Conservation (phyloP, 2,113 vertebrate genomes). For the Empidonax alnorum region DNA sequence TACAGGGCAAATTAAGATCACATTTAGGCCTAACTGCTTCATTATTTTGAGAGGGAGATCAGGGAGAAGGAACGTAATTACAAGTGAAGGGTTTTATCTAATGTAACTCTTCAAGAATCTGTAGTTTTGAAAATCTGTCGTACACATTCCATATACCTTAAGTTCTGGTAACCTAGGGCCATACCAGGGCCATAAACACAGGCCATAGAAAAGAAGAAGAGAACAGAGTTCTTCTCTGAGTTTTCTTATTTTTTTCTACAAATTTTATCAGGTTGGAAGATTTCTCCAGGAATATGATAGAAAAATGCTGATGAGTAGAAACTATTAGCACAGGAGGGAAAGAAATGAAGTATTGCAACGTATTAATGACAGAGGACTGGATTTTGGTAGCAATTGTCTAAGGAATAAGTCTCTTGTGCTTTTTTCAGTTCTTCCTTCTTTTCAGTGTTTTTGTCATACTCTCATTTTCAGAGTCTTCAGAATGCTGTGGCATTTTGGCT, state of each 20-base stretch:
- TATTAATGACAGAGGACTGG: neutral
- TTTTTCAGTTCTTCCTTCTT: neutral
- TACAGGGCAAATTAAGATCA: neutral
- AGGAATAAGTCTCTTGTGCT: neutral
- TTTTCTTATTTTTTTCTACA: neutral
- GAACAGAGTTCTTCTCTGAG: neutral
- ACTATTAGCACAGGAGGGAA: neutral
- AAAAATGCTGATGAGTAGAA: neutral
- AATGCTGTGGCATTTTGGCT: neutral
- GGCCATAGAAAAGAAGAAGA: neutral
- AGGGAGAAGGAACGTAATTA: neutral
- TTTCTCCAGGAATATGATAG: neutral
- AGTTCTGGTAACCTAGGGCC: neutral
- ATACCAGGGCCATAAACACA: neutral
- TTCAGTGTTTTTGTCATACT: neutral
- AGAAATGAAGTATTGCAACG: neutral
- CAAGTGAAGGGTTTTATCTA: neutral
- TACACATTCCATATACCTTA: fast-evolving
- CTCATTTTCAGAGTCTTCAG: neutral
- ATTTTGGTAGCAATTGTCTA: neutral
- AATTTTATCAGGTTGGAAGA: neutral
- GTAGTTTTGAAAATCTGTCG: neutral
- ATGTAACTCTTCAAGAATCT: neutral
- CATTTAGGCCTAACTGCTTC: neutral
- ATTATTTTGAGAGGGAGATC: neutral